phyloP scores from a whole-genome alignment of 2,797 vertebrate genomes.

The Argyrosomus regius region DNA sequence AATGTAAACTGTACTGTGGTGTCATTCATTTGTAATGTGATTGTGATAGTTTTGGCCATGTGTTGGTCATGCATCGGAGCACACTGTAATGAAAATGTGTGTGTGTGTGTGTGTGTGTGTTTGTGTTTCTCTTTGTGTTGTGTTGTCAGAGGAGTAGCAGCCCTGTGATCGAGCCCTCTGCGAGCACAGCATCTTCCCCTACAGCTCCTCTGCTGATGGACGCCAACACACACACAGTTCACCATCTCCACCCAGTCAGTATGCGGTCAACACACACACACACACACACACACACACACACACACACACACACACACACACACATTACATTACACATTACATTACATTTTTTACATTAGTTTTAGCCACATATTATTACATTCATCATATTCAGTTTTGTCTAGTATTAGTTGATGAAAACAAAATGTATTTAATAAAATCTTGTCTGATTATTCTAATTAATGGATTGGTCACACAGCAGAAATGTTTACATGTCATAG shows the following conservation, averaged over 20 bases:
- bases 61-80: not conserved
- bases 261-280: conserved; percentile 9
- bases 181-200: conserved; percentile 63
- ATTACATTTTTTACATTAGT: too few species aligned
- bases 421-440: not conserved
- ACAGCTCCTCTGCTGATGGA: conserved; percentile 80
- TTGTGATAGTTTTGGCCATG: not conserved
- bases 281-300: conserved; percentile 31
- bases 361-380: not conserved
- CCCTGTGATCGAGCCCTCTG: conserved; percentile 33
- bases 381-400: not conserved
- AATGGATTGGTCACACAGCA: too few species aligned
- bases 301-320: conserved; percentile 13
- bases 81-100: not conserved
- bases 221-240: conserved; percentile 47
- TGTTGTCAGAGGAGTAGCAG: conserved; percentile 64
- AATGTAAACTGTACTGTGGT: not conserved
- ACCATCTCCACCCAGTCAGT: conserved; percentile 76
- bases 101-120: conserved; percentile 20
- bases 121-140: conserved; percentile 22
- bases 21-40: not conserved
- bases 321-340: too few species aligned
- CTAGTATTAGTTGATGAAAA: not conserved
- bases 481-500: too few species aligned
- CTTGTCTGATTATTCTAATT: not conserved